These are phyloP conservation scores for Microtus ochrogaster DNA, from an alignment of 2,113 vertebrate genomes.

Conservation along the genomic window DNA sequence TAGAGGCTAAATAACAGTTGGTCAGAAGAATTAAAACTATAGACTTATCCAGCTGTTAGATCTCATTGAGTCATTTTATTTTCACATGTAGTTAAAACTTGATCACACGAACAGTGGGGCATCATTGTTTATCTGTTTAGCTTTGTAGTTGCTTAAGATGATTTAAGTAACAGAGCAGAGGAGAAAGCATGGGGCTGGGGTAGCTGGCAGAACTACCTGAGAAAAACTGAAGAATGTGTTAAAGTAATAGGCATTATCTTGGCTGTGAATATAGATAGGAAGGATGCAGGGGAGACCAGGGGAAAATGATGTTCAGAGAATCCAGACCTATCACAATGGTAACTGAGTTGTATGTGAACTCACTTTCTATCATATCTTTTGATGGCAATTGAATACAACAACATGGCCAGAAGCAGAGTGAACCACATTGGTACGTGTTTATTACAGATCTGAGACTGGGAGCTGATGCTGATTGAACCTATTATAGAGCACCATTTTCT, in stretches of 20 bases:
- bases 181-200: neutral
- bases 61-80: neutral
- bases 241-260: neutral
- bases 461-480: neutral
- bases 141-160: slow-evolving; percentile 4
- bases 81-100: slow-evolving; percentile 14
- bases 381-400: neutral
- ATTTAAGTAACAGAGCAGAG: neutral
- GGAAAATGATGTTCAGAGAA: neutral
- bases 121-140: neutral
- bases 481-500: neutral
- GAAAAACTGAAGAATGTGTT: neutral
- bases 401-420: neutral
- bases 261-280: neutral
- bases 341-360: neutral
- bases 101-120: neutral
- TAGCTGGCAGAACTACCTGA: neutral
- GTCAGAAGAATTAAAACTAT: neutral
- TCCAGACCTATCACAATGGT: neutral
- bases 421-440: neutral
- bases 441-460: neutral
- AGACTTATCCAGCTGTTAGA: neutral
- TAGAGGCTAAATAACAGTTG: neutral
- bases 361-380: neutral
- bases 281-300: neutral